These are phyloP conservation scores for Picus viridis DNA, from an alignment of 2,797 vertebrate species.

Conservation along the genomic window DNA sequence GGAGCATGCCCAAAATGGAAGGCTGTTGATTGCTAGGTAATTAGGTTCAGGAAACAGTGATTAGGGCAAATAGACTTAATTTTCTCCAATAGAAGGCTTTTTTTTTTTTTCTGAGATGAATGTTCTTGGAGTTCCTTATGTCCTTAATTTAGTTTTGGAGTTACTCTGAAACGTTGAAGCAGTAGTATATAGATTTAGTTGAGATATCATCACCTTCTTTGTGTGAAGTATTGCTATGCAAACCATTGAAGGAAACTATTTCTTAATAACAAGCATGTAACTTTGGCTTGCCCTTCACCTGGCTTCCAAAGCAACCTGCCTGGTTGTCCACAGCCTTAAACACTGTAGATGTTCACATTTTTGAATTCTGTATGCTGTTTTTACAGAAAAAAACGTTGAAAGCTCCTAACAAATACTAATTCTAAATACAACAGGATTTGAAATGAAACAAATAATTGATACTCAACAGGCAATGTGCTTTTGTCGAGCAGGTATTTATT, in stretches of 20 bases:
- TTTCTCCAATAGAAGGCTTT: not conserved
- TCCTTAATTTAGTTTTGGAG: not conserved
- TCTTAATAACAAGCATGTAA: not conserved
- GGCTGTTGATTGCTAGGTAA: not conserved
- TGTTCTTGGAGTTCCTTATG: not conserved
- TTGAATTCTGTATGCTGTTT: not conserved
- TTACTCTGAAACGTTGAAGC: not conserved
- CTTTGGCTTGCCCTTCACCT: not conserved
- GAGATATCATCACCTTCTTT: not conserved
- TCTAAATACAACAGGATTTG: not conserved
- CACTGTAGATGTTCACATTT: not conserved
- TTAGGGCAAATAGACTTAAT: not conserved
- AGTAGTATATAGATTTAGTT: not conserved
- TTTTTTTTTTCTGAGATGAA: not conserved
- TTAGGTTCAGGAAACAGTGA: not conserved
- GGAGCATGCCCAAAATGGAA: not conserved
- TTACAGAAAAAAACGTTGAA: not conserved
- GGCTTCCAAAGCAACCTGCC: not conserved
- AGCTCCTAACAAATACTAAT: not conserved
- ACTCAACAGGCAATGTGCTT: too few species aligned
- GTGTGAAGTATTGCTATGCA: not conserved
- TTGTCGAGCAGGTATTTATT: too few species aligned
- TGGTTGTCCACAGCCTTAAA: not conserved
- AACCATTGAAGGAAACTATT: not conserved
- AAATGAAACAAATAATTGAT: not conserved